These are phyloP conservation scores for Hyles euphorbiae DNA, from an alignment of 1,140 invertebrate species.

Conservation along the genomic window DNA sequence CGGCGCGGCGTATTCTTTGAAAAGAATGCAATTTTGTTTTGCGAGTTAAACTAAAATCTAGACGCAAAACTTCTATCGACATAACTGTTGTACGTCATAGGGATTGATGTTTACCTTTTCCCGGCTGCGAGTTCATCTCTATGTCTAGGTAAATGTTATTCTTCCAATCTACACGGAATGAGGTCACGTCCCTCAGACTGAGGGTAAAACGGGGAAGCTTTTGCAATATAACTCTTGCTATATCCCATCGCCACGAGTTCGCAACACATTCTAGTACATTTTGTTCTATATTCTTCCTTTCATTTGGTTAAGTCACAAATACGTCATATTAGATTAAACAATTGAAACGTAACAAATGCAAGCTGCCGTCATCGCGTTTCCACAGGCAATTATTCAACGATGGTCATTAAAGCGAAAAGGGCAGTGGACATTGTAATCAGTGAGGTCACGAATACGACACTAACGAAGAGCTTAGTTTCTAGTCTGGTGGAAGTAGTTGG, in stretches of 20 bases:
- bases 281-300: no score
- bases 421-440: conserved; percentile 42
- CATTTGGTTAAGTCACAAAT: no score
- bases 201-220: conserved; percentile 41
- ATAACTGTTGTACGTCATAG: no score
- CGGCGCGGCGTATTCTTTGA: no score
- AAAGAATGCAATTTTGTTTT: no score
- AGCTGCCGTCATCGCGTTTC: background rate
- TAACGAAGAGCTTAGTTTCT: conserved; percentile 55
- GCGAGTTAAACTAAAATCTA: no score
- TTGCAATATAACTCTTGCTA: conserved; percentile 35
- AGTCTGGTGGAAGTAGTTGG: conserved; percentile 50
- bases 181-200: conserved; percentile 35
- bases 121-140: conserved; percentile 30
- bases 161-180: conserved; percentile 38
- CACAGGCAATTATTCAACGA: conserved; percentile 5
- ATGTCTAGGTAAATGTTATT: conserved; percentile 34
- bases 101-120: conserved; percentile 3
- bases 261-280: conserved; percentile 11
- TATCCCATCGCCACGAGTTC: conserved; percentile 24
- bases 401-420: background rate
- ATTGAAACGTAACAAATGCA: no score
- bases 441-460: conserved; percentile 38
- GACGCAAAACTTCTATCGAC: conserved; percentile 1
- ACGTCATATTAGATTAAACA: no score